phyloP scores from a whole-genome alignment of 2,888 invertebrate genomes.

The Chromoteleia sp. region DNA sequence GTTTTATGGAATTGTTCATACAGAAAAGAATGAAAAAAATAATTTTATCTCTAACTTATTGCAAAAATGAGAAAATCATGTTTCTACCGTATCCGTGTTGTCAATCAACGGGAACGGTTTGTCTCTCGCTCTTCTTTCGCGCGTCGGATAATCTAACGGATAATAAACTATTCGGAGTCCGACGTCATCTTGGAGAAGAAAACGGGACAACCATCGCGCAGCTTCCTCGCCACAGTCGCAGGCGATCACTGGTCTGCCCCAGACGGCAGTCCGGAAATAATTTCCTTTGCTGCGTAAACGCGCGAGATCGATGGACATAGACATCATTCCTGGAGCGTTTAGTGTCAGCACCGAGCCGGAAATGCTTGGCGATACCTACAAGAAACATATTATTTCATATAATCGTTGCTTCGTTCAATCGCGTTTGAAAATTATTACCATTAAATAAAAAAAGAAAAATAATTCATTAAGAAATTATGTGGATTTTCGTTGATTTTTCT shows the following conservation, averaged over 20 bases:
- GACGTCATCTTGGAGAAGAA: constrained; percentile 85
- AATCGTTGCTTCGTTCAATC: background rate
- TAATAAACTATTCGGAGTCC: constrained; percentile 88
- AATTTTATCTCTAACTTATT: background rate
- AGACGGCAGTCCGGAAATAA: constrained; percentile 86
- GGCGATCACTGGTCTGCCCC: constrained; percentile 87
- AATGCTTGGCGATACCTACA: constrained; percentile 85
- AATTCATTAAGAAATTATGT: background rate
- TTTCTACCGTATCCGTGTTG: constrained; percentile 76
- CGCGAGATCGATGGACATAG: constrained; percentile 86
- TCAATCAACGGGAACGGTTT: constrained; percentile 78
- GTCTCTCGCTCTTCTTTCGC: constrained; percentile 78
- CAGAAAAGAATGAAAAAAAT: background rate
- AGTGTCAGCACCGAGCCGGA: constrained; percentile 86
- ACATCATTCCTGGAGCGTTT: constrained; percentile 86
- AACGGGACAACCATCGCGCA: constrained; percentile 90
- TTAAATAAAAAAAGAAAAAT: background rate
- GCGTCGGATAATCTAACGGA: constrained; percentile 84
- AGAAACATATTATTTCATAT: constrained; percentile 1
- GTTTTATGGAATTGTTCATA: too few species aligned
- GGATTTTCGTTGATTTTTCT: background rate
- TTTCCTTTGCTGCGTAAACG: constrained; percentile 79
- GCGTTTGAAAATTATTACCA: background rate
- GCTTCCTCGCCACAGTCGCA: constrained; percentile 90
- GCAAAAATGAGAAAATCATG: constrained; percentile 20